Conservation (phyloP, 2,797 vertebrate species). For the Psittacula derbiana region DNA sequence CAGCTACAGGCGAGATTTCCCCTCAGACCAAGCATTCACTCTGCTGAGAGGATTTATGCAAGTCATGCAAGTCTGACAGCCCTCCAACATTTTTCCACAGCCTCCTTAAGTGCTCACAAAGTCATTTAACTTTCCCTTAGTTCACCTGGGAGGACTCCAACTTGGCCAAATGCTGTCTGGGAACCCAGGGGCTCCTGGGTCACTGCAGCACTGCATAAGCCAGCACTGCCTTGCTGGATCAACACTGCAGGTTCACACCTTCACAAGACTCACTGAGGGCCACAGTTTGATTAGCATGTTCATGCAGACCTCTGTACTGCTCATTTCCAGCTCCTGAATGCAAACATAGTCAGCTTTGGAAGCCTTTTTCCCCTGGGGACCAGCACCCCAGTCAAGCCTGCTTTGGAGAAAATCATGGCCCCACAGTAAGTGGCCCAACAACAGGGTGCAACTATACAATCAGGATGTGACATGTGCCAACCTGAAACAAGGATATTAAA, state of each 20-base stretch:
- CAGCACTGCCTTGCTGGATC: not conserved
- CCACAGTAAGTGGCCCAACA: not conserved
- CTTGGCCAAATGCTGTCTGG: rapidly evolving
- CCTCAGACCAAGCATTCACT: not conserved
- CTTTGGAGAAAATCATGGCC: not conserved
- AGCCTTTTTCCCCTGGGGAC: not conserved
- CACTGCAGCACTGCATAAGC: not conserved
- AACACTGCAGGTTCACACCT: rapidly evolving
- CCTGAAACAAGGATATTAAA: not conserved
- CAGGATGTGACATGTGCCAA: not conserved
- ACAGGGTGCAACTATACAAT: rapidly evolving
- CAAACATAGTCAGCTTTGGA: rapidly evolving
- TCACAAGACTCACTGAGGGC: not conserved
- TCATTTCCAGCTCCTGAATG: not conserved
- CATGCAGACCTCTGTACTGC: not conserved
- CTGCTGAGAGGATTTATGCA: conserved; percentile 22
- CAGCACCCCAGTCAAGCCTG: rapidly evolving
- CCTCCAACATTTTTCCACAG: not conserved
- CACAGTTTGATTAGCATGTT: rapidly evolving
- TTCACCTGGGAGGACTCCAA: not conserved
- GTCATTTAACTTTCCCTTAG: not conserved
- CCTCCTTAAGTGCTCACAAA: conserved; percentile 17
- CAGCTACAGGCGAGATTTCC: conserved; percentile 50
- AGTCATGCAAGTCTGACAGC: conserved; percentile 26
- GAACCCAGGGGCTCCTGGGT: not conserved